These are phyloP conservation scores for Scaptomyza montana DNA, from an alignment of 1,140 invertebrate genomes.

Conservation along the genomic window DNA sequence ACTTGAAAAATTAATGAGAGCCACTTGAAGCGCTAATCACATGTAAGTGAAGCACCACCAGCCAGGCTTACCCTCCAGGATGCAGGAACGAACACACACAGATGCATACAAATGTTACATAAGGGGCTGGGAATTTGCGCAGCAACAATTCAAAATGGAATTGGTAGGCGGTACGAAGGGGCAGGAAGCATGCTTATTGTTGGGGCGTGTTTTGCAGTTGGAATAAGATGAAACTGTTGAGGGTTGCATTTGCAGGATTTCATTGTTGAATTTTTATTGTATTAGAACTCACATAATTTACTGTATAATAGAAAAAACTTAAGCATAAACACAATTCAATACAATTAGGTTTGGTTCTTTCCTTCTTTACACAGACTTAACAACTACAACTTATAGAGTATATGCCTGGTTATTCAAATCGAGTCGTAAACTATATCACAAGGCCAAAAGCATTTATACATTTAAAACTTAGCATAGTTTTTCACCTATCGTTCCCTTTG, in stretches of 20 bases:
- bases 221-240: constrained; percentile 18
- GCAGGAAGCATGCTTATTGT: constrained; percentile 36
- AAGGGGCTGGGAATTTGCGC: constrained; percentile 28
- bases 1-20: constrained; percentile 81
- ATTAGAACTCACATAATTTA: constrained; percentile 48
- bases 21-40: constrained; percentile 77
- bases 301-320: constrained; percentile 53
- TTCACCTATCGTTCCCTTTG: constrained; percentile 80
- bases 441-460: constrained; percentile 21
- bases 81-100: background rate
- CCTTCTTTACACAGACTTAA: constrained; percentile 11
- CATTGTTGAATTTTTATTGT: constrained; percentile 60
- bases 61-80: constrained; percentile 41
- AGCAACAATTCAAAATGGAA: background rate
- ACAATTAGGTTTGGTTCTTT: constrained; percentile 46
- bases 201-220: constrained; percentile 27
- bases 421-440: constrained; percentile 69
- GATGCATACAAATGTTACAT: constrained; percentile 2
- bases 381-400: constrained; percentile 39
- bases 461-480: constrained; percentile 46
- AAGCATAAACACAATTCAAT: constrained; percentile 44
- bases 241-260: constrained; percentile 60
- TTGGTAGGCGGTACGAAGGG: background rate
- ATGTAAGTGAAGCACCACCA: constrained; percentile 66
- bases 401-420: constrained; percentile 18